Base-by-base conservation (phyloP, 2,888 invertebrate genomes). In the Cephus nigrinus region DNA sequence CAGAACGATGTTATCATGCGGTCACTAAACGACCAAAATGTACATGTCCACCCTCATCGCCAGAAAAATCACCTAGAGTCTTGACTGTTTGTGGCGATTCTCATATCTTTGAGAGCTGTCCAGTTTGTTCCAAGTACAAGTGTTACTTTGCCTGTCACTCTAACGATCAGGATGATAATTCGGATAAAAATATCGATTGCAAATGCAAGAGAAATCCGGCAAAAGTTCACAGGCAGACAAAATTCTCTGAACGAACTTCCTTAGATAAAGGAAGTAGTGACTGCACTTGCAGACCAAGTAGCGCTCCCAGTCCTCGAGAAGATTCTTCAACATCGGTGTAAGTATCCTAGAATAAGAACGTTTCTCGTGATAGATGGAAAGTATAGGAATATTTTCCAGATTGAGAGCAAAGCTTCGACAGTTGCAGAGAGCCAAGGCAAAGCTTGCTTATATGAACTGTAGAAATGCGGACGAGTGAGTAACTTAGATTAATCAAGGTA, bases 101-200 rank as follows among this genome's bases (percentile, higher is more conserved):
- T 30, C 88, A 85, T 73, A 77, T 84, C 30, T 86, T 86, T 33
- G 88, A 88, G 32, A 86, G 83, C 55, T 91, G 91, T 76, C 85
- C 88, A 2, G 86, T 91, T 73, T 91, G 91, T 78, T 85, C 84
- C 3, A 89, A 85, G 75, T 91, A 91, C 78, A 86, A 86, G 71
- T 88, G 86, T 78, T 90, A 89, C 76, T 91, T 91, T 78, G 82
- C 86, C 32, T 78, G 80, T 15, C 77, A 81, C 4, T 78, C 80
- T 69, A 81, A 79, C 11, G 78, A 31, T 68, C 75, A 75, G 71
- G 75, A 36, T 35, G 75, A 12, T 12, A 71, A 32, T 31, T 5
- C 55, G 9, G 71, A 33, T 31, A 71, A 32, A 35, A 68, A 30
- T 32, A 30, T 71, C 34, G 36, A 75, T 31, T 78, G 75, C 75